Conservation (phyloP, 35 echinoderm and acorn worm species). For the Ophiothrix spiculata region DNA sequence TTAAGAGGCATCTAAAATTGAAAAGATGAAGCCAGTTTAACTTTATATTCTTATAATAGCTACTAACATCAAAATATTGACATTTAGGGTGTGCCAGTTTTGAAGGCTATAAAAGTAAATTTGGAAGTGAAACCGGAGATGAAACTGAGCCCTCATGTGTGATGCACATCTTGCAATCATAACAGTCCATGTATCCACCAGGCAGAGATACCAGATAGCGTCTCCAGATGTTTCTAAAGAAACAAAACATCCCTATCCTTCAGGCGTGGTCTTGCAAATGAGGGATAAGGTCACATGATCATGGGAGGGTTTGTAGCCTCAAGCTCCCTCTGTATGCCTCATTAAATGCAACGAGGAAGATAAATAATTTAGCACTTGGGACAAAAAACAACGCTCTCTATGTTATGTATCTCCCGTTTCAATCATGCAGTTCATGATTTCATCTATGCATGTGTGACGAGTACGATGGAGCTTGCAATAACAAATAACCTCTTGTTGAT, state of each 20-base stretch:
- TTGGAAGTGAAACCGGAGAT: background rate
- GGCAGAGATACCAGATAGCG: too few relatives aligned
- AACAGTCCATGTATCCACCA: background rate
- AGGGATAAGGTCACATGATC: background rate
- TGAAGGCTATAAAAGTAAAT: too few relatives aligned
- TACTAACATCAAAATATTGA: too few relatives aligned
- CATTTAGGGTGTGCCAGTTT: background rate
- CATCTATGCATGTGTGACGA: too few relatives aligned
- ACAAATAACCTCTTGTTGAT: too few relatives aligned
- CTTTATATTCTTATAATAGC: too few relatives aligned
- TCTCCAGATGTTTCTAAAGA: too few relatives aligned
- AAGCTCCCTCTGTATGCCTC: conserved; percentile 5
- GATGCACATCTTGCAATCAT: background rate
- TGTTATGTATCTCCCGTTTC: too few relatives aligned
- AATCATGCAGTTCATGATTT: too few relatives aligned
- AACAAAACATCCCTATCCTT: background rate
- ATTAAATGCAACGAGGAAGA: conserved; percentile 1
- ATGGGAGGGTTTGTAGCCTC: background rate
- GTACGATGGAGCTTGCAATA: too few relatives aligned
- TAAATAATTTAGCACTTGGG: conserved; percentile 13
- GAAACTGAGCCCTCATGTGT: background rate
- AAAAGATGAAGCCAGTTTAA: too few relatives aligned
- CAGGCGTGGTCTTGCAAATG: background rate
- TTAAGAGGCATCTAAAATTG: too few relatives aligned
- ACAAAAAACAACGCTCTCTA: background rate